Evolutionary conservation across 2,797 vertebrate species (phyloP), one percentile per base, ranked within the genome.

Genomic region (Pampus argenteus): DNA sequence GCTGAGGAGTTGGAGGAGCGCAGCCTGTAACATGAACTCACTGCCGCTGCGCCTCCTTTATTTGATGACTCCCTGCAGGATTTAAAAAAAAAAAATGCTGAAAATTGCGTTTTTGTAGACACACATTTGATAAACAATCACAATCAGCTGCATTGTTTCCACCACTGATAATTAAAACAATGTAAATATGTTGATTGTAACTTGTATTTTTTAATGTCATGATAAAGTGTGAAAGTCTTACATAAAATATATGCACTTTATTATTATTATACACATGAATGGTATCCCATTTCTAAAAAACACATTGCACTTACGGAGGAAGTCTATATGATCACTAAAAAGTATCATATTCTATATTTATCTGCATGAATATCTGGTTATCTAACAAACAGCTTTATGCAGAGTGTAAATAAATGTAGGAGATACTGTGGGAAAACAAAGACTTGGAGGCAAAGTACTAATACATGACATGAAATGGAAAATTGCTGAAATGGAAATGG

Each of bases 391-490:
- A 40, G 10, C 42, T 63, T 66, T 52, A 72, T 48, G 44, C 25
- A n/a, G 9, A 48, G 38, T 48, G 26, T 78, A 45, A 76, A 78
- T 73, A 65, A 79, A 76, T 64, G 25, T 72, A 66, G 66, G 74
- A 14, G 44, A 67, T 18, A 26, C 23, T 50, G 42, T 25, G n/a
- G 48, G 48, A 68, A 20, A 54, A 10, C 0, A 0, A 38, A 50
- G 55, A 11, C 29, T 17, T 18, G 18, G 54, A 55, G 64, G 38
- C 48, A 11, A 6, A 11, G 26, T 28, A 50, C 57, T 71, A 63
- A 74, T 73, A 83, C 59, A 60, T 66, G 75, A 74, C 60, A 52
- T 26, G 52, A 28, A 74, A 68, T 26, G 25, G 26, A 50, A 73
- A 66, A 56, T 58, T 59, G 74, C 73, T 52, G 61, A 76, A 60